Conservation (phyloP, 2,888 invertebrate genomes). For the Euclidia mi region DNA sequence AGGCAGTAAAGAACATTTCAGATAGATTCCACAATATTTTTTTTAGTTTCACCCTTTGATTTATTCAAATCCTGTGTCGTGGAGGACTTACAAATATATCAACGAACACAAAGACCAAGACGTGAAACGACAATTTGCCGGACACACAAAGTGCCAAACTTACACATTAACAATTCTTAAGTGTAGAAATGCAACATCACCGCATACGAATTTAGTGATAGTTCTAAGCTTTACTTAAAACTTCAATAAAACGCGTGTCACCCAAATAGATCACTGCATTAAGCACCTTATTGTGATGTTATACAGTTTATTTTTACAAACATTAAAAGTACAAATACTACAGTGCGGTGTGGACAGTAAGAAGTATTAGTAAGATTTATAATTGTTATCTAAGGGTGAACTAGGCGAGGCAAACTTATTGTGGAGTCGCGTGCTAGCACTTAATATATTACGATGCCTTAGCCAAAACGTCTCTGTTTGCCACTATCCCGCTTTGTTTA, state of each 20-base stretch:
- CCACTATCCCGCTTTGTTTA: slow-evolving; percentile 78
- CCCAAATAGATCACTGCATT: too few species aligned
- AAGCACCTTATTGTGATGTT: too few species aligned
- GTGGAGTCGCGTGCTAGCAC: slow-evolving; percentile 83
- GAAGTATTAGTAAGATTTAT: slow-evolving; percentile 86
- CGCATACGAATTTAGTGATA: slow-evolving; percentile 13
- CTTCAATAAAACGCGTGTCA: slow-evolving; percentile 20
- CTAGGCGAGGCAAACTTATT: slow-evolving; percentile 84
- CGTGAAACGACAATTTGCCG: too few species aligned
- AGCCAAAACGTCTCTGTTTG: slow-evolving; percentile 84
- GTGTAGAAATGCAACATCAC: background rate
- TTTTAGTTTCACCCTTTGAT: too few species aligned
- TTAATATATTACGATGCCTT: slow-evolving; percentile 83
- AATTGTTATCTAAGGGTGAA: slow-evolving; percentile 83
- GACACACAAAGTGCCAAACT: too few species aligned
- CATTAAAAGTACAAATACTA: slow-evolving; percentile 56
- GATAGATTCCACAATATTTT: too few species aligned
- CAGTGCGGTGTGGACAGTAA: slow-evolving; percentile 78
- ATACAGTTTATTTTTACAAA: too few species aligned
- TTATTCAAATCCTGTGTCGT: too few species aligned
- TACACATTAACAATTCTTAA: background rate
- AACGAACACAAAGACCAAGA: too few species aligned
- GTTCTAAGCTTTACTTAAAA: slow-evolving; percentile 23
- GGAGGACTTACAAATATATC: too few species aligned
- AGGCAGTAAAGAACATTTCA: too few species aligned